Evolutionary conservation across 2,888 invertebrate genomes (phyloP).

Genomic region (Calameuta pallipes): DNA sequence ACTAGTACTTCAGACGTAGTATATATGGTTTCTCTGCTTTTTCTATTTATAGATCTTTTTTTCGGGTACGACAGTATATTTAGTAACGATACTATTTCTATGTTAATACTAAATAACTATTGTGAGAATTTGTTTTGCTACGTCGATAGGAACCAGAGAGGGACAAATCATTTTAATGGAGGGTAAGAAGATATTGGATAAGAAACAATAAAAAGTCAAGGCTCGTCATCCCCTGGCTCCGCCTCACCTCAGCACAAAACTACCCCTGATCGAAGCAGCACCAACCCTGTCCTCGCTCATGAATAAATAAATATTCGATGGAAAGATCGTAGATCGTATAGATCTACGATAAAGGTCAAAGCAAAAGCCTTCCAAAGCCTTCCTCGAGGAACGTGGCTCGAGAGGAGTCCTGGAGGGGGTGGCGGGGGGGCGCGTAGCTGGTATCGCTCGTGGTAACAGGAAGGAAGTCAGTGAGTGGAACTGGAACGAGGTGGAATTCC

Average conservation of each 20-base stretch:
- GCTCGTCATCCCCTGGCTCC: slow-evolving; percentile 10
- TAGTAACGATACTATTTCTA: too few relatives aligned
- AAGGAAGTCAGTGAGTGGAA: too few relatives aligned
- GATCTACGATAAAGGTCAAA: background rate
- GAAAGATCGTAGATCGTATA: slow-evolving; percentile 6
- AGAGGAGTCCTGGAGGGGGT: background rate
- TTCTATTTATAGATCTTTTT: too few relatives aligned
- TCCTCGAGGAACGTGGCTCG: slow-evolving; percentile 2
- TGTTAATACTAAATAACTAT: too few relatives aligned
- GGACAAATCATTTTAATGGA: background rate
- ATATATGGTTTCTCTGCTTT: too few relatives aligned
- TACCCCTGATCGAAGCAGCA: background rate
- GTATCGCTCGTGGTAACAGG: too few relatives aligned
- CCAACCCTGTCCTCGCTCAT: background rate
- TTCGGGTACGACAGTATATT: too few relatives aligned
- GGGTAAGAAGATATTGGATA: background rate
- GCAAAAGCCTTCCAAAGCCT: background rate
- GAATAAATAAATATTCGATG: slow-evolving; percentile 8
- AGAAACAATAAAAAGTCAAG: background rate
- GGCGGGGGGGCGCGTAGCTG: too few relatives aligned
- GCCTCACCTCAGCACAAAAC: background rate
- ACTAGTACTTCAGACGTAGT: too few relatives aligned
- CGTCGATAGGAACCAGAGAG: background rate
- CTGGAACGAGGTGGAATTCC: too few relatives aligned
- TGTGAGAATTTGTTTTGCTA: background rate